Evolutionary conservation across 1,140 invertebrate species (phyloP), one percentile per base, ranked within the genome.

Genomic region (Trachymyrmex septentrionalis): DNA sequence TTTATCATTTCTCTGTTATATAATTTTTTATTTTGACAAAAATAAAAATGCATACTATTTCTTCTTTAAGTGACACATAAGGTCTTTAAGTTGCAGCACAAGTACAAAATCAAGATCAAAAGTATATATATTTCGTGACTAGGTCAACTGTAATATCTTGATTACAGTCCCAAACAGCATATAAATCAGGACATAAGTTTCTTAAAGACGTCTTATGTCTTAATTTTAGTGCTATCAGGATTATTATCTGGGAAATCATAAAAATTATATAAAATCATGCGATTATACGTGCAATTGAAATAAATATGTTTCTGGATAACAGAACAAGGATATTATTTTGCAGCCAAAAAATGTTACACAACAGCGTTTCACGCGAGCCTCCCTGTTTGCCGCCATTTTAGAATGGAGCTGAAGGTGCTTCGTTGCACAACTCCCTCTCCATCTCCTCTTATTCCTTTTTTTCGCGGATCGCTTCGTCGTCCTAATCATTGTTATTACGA

Each of bases 401-500:
- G 76, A 66, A 87, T 84, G 80, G 48, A 80, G 59, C 59, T 71
- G 64, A 85, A 87, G 80, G 61, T 53, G 67, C 66, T 59, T 69
- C 66, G 50, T 50, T 80, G 67, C 72, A 85, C 21, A 61, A 87
- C 50, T 75, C 61, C 48, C 44, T 80, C 72, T 76, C 66, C 59
- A 38, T 48, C 27, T 63, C 14, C 19, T 81, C 61, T 59, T 16
- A 9, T 48, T 84, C 57, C 34, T 86, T 89, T 87, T 87, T 86
- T 87, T 57, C 86, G 90, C 89, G 87, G 91, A 86, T 91, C 90
- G 92, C 92, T 75, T 93, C 91, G 92, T 91, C 88, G 92, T 71
- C 86, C 93, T 94, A 94, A 94, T 94, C 92, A 94, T 94, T 94
- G 90, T 94, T 94, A 94, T 94, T 94, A 94, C 92, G 76, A 64